Conservation (phyloP, 2,113 vertebrate species). For the Dicaeum eximium region DNA sequence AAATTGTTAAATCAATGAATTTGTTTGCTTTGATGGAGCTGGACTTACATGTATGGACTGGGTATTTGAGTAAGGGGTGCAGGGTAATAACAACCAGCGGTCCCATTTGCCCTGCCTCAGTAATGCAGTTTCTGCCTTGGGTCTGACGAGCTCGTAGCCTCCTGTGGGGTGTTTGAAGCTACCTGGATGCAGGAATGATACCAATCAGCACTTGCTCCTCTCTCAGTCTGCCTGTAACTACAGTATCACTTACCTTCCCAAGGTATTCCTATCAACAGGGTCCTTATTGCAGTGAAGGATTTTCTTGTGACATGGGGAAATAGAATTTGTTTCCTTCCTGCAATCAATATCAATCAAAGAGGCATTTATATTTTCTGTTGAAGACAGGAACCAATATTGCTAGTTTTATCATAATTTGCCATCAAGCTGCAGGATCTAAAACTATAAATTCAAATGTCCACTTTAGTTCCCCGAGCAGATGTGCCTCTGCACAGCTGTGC, state of each 20-base stretch:
- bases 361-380: background rate
- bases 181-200: background rate
- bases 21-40: slow-evolving; percentile 9
- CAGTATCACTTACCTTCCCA: background rate
- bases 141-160: background rate
- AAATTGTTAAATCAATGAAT: slow-evolving; percentile 4
- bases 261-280: background rate
- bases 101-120: background rate
- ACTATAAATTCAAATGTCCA: background rate
- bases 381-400: slow-evolving; percentile 4
- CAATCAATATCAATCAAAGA: slow-evolving; percentile 11
- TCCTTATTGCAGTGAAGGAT: background rate
- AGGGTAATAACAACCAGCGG: background rate
- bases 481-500: slow-evolving; percentile 50
- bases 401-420: slow-evolving; percentile 28
- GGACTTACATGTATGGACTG: background rate
- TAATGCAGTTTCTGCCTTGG: background rate
- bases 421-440: background rate
- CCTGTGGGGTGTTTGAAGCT: background rate
- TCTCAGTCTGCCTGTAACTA: background rate
- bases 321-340: slow-evolving; percentile 41
- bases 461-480: background rate
- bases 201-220: background rate
- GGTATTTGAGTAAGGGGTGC: background rate
- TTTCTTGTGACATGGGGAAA: background rate